These are phyloP conservation scores for Erethizon dorsatum DNA, from an alignment of 2,797 vertebrate genomes.

Conservation along the genomic window DNA sequence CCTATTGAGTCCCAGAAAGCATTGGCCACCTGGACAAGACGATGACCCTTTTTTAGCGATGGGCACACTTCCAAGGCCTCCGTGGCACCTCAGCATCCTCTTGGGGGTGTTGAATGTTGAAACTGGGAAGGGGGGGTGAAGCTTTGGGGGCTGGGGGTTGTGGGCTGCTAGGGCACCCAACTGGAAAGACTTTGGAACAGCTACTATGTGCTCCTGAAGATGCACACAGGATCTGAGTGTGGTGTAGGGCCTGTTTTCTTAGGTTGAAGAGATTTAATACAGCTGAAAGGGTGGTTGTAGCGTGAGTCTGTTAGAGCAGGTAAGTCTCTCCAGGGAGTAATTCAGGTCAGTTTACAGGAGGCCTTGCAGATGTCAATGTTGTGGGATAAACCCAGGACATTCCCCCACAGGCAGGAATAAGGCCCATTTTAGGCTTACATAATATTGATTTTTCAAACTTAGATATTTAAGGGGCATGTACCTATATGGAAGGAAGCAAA, in stretches of 20 bases:
- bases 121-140: background rate
- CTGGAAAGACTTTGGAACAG: slow-evolving; percentile 45
- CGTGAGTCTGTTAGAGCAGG: slow-evolving; percentile 82
- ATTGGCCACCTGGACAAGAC: background rate
- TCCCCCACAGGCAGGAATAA: background rate
- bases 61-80: background rate
- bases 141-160: background rate
- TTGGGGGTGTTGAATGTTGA: background rate
- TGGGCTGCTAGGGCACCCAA: background rate
- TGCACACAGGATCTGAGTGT: slow-evolving; percentile 82
- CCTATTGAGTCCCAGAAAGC: background rate
- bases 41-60: background rate
- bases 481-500: background rate
- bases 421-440: background rate
- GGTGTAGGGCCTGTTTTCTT: slow-evolving; percentile 86
- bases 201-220: background rate
- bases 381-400: slow-evolving; percentile 70
- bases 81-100: background rate
- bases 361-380: slow-evolving; percentile 75
- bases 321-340: slow-evolving; percentile 77
- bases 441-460: slow-evolving; percentile 49
- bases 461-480: slow-evolving; percentile 25
- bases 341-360: slow-evolving; percentile 80
- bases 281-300: slow-evolving; percentile 76
- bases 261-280: slow-evolving; percentile 86